Evolutionary conservation across 2,888 invertebrate genomes (phyloP).

Genomic region (Lithophane leautieri): DNA sequence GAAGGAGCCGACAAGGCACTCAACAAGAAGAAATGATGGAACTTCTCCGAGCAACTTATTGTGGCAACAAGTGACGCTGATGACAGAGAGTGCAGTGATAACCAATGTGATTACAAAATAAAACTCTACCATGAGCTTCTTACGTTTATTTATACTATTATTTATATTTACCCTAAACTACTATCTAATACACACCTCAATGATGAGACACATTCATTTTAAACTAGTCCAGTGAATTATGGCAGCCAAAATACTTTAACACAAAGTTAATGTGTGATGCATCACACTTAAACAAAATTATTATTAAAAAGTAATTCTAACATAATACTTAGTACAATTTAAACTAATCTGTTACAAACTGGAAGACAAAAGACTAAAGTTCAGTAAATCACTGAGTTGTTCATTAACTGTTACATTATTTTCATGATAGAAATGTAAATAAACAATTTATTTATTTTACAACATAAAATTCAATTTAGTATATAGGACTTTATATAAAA

Average conservation of each 20-base stretch:
- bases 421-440: slow-evolving; percentile 11
- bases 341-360: slow-evolving; percentile 48
- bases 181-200: slow-evolving; percentile 19
- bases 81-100: slow-evolving; percentile 60
- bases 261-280: slow-evolving; percentile 15
- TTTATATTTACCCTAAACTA: slow-evolving; percentile 50
- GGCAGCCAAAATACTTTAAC: slow-evolving; percentile 47
- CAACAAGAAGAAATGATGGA: slow-evolving; percentile 90
- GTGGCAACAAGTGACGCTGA: slow-evolving; percentile 50
- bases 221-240: slow-evolving; percentile 37
- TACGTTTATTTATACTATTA: slow-evolving; percentile 60
- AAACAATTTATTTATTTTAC: slow-evolving; percentile 8
- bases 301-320: slow-evolving; percentile 29
- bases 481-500: slow-evolving; percentile 1
- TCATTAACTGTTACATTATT: slow-evolving; percentile 2
- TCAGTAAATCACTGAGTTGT: slow-evolving; percentile 28
- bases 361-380: slow-evolving; percentile 73
- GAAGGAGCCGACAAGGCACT: slow-evolving; percentile 94
- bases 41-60: slow-evolving; percentile 36
- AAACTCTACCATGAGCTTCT: slow-evolving; percentile 60
- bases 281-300: slow-evolving; percentile 20
- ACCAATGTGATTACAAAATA: slow-evolving; percentile 59
- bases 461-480: slow-evolving; percentile 23
- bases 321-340: slow-evolving; percentile 30
- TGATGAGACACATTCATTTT: slow-evolving; percentile 8